Evolutionary conservation across 2,797 vertebrate species (phyloP).

Genomic region (Poeciliopsis infans): DNA sequence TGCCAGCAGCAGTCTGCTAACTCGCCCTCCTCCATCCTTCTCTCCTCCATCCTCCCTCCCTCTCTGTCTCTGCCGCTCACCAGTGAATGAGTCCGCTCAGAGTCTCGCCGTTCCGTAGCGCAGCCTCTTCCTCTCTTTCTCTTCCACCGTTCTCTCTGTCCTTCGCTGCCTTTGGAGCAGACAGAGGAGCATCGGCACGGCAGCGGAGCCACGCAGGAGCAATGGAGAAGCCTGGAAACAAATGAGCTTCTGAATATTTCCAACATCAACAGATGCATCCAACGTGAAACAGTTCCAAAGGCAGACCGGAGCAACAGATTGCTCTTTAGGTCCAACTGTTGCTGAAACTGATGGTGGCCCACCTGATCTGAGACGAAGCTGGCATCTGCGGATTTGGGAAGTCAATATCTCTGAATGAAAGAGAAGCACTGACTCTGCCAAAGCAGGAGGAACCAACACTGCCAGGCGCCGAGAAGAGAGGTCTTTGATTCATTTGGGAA

Average conservation of each 20-base stretch:
- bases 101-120: constrained; percentile 66
- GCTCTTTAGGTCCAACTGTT: constrained; percentile 37
- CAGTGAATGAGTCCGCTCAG: constrained; percentile 80
- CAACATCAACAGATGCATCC: constrained; percentile 3
- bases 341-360: constrained; percentile 31
- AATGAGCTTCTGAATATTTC: constrained; percentile 15
- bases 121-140: constrained; percentile 35
- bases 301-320: constrained; percentile 67
- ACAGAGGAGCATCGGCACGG: constrained; percentile 60
- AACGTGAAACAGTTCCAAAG: constrained; percentile 15
- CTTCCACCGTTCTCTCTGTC: constrained; percentile 21
- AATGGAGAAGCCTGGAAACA: constrained; percentile 23
- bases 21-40: constrained; percentile 33
- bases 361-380: constrained; percentile 21
- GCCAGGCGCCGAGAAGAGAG: neutral
- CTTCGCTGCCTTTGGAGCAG: constrained; percentile 57
- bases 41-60: constrained; percentile 7
- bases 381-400: constrained; percentile 22
- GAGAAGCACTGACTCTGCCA: constrained; percentile 3
- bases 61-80: constrained; percentile 48
- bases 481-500: constrained; percentile 32
- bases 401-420: constrained; percentile 11
- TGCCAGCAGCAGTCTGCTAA: constrained; percentile 72
- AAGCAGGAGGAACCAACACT: constrained; percentile 19
- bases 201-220: constrained; percentile 26